phyloP scores from a whole-genome alignment of 23 tunicate genomes.

The Diplosoma virens region DNA sequence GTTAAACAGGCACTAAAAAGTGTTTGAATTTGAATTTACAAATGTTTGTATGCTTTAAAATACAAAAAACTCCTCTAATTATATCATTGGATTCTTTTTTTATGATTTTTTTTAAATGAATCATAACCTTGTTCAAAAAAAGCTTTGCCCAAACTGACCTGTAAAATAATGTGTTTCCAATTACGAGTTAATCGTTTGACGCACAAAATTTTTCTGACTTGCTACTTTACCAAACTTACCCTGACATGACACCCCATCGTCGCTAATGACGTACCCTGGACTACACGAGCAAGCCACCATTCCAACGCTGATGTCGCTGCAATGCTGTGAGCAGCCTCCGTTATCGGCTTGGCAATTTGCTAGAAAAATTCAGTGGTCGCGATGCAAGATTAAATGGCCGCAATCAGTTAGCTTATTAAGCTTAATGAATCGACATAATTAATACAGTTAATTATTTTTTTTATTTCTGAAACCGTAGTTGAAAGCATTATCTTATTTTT shows the following conservation, averaged over 20 bases:
- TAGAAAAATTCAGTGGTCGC: conserved; percentile 3
- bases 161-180: too few species aligned
- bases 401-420: background rate
- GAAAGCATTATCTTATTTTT: background rate
- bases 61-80: too few species aligned
- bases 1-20: too few species aligned
- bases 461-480: background rate
- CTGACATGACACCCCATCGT: conserved; percentile 46
- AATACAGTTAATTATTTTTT: too few species aligned
- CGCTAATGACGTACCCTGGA: conserved; percentile 27
- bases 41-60: too few species aligned
- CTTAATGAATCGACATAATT: background rate
- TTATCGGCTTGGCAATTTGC: conserved; percentile 35
- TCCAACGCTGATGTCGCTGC: conserved; percentile 9
- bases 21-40: too few species aligned
- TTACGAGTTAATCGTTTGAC: too few species aligned
- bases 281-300: conserved; percentile 47
- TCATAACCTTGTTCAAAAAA: too few species aligned
- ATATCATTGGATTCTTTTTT: too few species aligned
- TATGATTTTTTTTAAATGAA: too few species aligned
- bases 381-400: background rate
- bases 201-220: too few species aligned
- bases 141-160: too few species aligned
- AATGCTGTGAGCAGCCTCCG: conserved; percentile 47
- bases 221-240: conserved; percentile 44